These are phyloP conservation scores for Eolophus roseicapilla DNA, from an alignment of 2,113 vertebrate species.

Conservation along the genomic window DNA sequence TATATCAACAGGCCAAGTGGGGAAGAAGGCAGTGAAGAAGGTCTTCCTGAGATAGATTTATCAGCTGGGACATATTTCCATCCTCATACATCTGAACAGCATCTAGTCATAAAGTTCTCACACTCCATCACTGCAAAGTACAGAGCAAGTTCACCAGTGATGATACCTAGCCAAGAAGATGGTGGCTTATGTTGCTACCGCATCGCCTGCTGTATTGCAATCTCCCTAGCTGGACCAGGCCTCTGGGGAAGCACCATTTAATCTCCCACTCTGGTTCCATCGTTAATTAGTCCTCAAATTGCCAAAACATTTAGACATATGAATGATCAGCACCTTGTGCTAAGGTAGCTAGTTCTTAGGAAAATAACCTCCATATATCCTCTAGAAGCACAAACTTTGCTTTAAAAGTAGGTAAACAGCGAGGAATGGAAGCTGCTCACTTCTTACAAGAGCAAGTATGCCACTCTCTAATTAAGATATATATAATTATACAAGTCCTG, in stretches of 20 bases:
- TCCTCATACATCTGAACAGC: background rate
- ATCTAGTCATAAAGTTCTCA: background rate
- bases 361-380: background rate
- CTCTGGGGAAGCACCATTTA: background rate
- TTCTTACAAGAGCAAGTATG: background rate
- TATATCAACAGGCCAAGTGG: background rate
- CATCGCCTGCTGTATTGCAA: background rate
- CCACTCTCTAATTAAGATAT: background rate
- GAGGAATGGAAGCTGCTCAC: background rate
- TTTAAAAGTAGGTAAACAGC: slow-evolving; percentile 1
- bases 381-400: background rate
- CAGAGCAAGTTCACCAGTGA: background rate
- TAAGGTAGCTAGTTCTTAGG: background rate
- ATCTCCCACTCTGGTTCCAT: fast-evolving
- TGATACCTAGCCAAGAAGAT: background rate
- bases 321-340: background rate
- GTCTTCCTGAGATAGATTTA: background rate
- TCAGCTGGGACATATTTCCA: background rate
- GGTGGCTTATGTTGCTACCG: background rate
- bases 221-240: background rate
- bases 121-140: background rate
- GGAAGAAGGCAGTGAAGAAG: background rate
- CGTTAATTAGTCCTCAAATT: background rate
- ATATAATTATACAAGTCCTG: background rate
- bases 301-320: background rate